Base-by-base conservation (phyloP, 1,140 invertebrate species). In the Brachionus sp. region DNA sequence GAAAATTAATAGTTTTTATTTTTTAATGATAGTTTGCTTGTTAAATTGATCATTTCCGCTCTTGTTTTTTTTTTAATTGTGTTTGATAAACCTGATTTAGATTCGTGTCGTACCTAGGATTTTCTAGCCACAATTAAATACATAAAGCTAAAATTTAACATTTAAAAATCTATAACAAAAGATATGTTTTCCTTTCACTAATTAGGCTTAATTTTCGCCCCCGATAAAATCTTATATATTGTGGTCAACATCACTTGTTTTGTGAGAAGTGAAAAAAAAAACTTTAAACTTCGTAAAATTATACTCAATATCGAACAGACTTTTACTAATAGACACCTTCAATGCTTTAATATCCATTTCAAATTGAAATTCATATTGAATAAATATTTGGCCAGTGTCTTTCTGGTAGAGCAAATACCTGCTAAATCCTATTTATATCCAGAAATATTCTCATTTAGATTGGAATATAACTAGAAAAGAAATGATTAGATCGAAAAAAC, bases 141-240 rank as follows among this genome's bases (percentile, higher is more conserved):
- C 19, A 57, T 19, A 19, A 66, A 33, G 64, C 12, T 10, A 33
- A 66, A 35, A 66, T 66, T 70, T 19, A 70, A 44, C 33, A 70
- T 70, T 19, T 39, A 70, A 39, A 39, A 39, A 70, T 39, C 37
- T 9, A 39, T 19, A 29, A 70, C 29, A 39, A 70, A 35, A 70
- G 35, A 39, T 42, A 70, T 70, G 35, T 70, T 70, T 70, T 70
- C 66, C 66, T 70, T 70, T 70, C 16, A 9, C 37, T 70, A 70
- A 70, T 70, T 70, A 70, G 66, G 29, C 66, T 39, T 39, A 70
- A 70, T 70, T 70, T 70, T 39, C 35, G 35, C 35, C 35, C 37
- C 16, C 16, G 37, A 70, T 39, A 37, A 35, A 16, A 70, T 19
- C 35, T 70, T 70, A 70, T 70, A 70, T 70, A 70, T 70, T 39